Base-by-base conservation (phyloP, 1,140 invertebrate species). In the Drosophila pruinosa region DNA sequence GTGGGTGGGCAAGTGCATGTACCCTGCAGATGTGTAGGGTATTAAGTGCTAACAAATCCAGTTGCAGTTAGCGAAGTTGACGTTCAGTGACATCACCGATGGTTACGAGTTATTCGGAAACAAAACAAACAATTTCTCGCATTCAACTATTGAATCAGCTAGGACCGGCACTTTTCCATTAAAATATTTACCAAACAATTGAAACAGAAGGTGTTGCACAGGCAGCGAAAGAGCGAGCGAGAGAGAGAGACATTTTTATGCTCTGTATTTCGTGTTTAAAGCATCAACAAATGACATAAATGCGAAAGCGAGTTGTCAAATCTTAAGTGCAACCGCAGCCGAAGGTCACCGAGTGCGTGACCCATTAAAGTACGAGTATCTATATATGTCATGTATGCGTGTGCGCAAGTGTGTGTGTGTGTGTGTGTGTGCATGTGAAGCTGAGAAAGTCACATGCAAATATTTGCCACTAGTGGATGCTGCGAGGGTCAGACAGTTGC, bases 11-110 rank as follows among this genome's bases (percentile, higher is more conserved):
- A 31, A 31, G 31, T 48, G 7, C 12, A 28, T 7, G 8, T 24
- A 8, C 12, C n/a, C 22, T 2, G 22, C 22, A 48, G 14, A 21
- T 12, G 22, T 31, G 24, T 31, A 52, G 48, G 8, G 48, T 34
- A 52, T 48, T 48, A 14, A 39, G 14, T 7, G n/a, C 28, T 31
- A n/a, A 31, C 48, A 52, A 43, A 59, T 73, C 31, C 64, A 70
- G 75, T 43, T 57, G 39, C 54, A 59, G 48, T 14, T 31, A 59
- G 62, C n/a, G 24, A 2, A 21, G 21, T 15, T 21, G 12, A 1
- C 7, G 41, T 56, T 47, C 64, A 62, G 78, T 50, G 78, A 76
- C 68, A 76, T 81, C 70, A 64, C 78, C 69, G 31, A 69, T 45
- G 53, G 78, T 47, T 69, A 80, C 78, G 78, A 64, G 34, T 57